phyloP scores from a whole-genome alignment of 2,797 vertebrate genomes.

The Sebastes iracundus region DNA sequence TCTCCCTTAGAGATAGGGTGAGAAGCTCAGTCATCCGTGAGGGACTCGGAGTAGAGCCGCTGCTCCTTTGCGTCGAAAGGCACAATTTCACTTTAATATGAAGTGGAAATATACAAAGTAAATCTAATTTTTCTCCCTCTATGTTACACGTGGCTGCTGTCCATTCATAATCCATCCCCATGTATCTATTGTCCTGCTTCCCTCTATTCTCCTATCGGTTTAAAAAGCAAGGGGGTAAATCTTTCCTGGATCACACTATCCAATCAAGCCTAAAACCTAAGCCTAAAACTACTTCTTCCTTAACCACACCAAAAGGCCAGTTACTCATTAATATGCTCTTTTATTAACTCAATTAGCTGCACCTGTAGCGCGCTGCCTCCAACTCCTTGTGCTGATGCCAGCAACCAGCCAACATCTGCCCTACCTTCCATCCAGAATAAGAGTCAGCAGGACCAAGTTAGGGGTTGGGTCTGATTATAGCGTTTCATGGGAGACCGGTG shows the following conservation, averaged over 20 bases:
- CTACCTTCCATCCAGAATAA: too few species aligned
- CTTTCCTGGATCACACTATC: slow-evolving; percentile 5
- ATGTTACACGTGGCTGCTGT: background rate
- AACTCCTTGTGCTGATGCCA: slow-evolving; percentile 1
- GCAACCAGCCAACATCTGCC: background rate
- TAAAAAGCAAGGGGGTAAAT: background rate
- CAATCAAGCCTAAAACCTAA: background rate
- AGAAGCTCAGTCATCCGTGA: too few species aligned
- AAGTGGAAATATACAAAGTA: background rate
- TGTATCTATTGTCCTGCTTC: too few species aligned
- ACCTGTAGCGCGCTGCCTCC: slow-evolving; percentile 22
- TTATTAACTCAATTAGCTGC: slow-evolving; percentile 16
- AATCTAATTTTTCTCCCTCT: background rate
- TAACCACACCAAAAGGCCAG: background rate
- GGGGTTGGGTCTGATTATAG: background rate
- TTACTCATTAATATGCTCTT: background rate
- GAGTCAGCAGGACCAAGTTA: background rate
- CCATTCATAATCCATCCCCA: background rate
- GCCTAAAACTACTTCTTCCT: background rate
- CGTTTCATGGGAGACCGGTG: background rate
- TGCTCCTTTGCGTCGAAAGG: too few species aligned
- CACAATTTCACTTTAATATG: background rate
- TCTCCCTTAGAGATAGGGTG: too few species aligned
- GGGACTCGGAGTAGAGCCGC: too few species aligned
- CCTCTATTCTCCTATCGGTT: background rate